Base-by-base conservation (phyloP, 2,888 invertebrate genomes). In the Sturmia bella region DNA sequence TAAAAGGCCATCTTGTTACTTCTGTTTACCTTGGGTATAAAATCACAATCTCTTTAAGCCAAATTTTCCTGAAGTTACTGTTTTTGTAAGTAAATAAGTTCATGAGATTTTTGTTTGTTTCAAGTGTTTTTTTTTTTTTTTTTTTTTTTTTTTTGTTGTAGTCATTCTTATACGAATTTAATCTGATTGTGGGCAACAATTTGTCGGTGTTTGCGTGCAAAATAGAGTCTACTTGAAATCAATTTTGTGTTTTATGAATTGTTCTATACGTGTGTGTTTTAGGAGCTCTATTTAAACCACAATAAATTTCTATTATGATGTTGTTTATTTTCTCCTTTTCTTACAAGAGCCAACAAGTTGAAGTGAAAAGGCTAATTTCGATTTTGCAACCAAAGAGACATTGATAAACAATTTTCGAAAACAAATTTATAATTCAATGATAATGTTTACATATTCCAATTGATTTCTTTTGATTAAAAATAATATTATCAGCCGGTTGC, bases 241-340 rank as follows among this genome's bases (percentile, higher is more conserved):
- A 32, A 9, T 63, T 48, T 32, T 63, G 19, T 50, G 11, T 50
- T 19, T 52, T 43, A 24, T 43, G 24, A 24, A n/a, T 15, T 3
- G 5, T 59, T 21, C 39, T 32, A 32, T 7, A 27, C 27, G 7
- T 32, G 9, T 32, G 32, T 32, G 19, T n/a, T n/a, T n/a, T n/a
- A n/a, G n/a, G n/a, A n/a, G n/a, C 3, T 24, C 19, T 19, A 48
- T 48, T 63, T 48, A 48, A 63, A 27, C 19, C 45, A 63, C 64
- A 66, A 52, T 66, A 39, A 39, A 39, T 39, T 63, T 39, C 7
- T 66, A 66, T 66, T 52, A 52, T 50, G n/a, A 13, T 37, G n/a
- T 21, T 11, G n/a, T 39, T 64, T 39, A 13, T 39, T 50, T 57
- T 7, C 3, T 2, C 7, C 9, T 32, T 7, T 32, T 32, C 9